Percentiles rank a stretch among this genome's conserved stretches.
Conservation (phyloP, 2,888 invertebrate species). For the Cartodere bifasciata region DNA sequence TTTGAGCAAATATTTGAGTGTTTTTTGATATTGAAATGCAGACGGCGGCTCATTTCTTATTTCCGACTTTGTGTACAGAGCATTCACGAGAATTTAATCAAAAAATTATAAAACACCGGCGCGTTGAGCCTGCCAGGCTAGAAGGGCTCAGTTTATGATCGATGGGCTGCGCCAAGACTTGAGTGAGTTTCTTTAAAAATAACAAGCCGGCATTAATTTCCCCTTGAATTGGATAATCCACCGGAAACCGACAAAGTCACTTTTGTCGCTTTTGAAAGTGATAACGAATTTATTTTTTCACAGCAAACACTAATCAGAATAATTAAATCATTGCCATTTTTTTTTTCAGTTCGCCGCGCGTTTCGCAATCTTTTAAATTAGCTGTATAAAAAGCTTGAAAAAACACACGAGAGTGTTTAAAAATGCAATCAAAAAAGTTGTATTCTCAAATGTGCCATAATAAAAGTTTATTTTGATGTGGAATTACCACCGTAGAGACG, state of each 20-base stretch:
- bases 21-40: slow-evolving; percentile 37
- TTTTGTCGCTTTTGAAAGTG: slow-evolving; percentile 1
- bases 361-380: too few species aligned
- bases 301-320: too few species aligned
- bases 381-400: slow-evolving; percentile 1
- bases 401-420: background rate
- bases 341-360: too few species aligned
- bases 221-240: slow-evolving; percentile 23
- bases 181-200: slow-evolving; percentile 22
- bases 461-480: slow-evolving; percentile 21
- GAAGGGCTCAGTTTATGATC: slow-evolving; percentile 20
- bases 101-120: slow-evolving; percentile 32
- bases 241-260: slow-evolving; percentile 11
- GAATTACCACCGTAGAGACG: slow-evolving; percentile 6
- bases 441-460: slow-evolving; percentile 13
- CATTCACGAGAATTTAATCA: slow-evolving; percentile 36
- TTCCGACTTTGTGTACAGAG: slow-evolving; percentile 29
- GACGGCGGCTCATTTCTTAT: slow-evolving; percentile 29
- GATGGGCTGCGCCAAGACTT: too few species aligned
- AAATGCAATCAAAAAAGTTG: slow-evolving; percentile 1
- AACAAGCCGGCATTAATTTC: slow-evolving; percentile 23
- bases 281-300: too few species aligned
- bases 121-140: slow-evolving; percentile 13
- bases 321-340: too few species aligned
- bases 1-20: slow-evolving; percentile 40